Base-by-base conservation (phyloP, 2,888 invertebrate genomes). In the Hirtodrosophila duncani region DNA sequence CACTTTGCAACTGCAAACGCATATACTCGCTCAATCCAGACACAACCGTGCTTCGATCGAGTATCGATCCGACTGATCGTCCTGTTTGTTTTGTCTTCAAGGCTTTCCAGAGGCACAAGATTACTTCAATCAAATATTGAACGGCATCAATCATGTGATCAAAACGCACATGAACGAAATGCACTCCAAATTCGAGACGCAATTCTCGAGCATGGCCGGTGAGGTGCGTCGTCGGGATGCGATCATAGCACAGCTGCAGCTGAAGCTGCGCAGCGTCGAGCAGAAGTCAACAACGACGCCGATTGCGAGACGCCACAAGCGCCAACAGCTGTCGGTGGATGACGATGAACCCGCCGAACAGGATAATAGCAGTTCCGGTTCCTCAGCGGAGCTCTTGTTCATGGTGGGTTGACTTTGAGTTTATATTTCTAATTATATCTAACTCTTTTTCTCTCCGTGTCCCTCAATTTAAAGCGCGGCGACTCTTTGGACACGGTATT, bases 171-270 rank as follows among this genome's bases (percentile, higher is more conserved):
- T 92, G 58, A 91, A 91, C 67, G 92, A 92, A 49, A 90, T 92
- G 64, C 92, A 92, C 84, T 90, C 90, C 42, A 91, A 91, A 84
- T 92, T 92, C 85, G 91, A 92, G 81, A 90, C 90, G 66, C 90
- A 93, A 49, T 93, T 94, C 82, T 90, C 91, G 51, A 92, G 90
- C 61, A 88, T 96, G 84, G 94, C 95, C 86, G 89, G 92, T 56
- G 95, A 95, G 87, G 91, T 96, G n/a, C 88, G 91, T 20, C 91
- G 91, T 75, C 89, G 94, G 23, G 95, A 96, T 83, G 92, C 92
- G 80, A 91, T 95, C 52, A 96, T 96, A 71, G 90, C 89, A 39
- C 92, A 94, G 83, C 89, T 96, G 26, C 93, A 93, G 89, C 89
- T 67, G 89, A 93, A 75, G 92, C 93, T 72, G 89, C 90, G 83